Conservation (phyloP, 2,888 invertebrate genomes). For the Eucera pruinosa region DNA sequence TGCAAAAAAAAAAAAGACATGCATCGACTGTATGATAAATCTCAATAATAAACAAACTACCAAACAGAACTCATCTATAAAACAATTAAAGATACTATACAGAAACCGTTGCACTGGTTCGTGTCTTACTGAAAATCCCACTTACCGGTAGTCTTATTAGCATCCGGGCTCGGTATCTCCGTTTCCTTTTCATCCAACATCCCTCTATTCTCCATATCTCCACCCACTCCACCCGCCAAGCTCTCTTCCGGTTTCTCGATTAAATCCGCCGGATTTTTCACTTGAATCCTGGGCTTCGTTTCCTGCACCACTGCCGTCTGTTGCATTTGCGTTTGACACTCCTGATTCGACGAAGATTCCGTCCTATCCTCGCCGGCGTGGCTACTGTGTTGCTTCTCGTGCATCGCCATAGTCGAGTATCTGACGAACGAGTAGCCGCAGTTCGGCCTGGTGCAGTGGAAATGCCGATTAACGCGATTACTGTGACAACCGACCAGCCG, state of each 20-base stretch:
- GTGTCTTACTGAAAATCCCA: conserved; percentile 51
- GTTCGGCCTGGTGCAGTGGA: conserved; percentile 89
- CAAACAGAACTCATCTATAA: conserved; percentile 21
- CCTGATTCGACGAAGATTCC: conserved; percentile 65
- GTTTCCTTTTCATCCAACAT: conserved; percentile 78
- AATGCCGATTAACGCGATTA: conserved; percentile 90
- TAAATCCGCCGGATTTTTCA: conserved; percentile 81
- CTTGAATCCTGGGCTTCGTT: conserved; percentile 81
- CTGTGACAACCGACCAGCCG: conserved; percentile 88
- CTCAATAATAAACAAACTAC: too few relatives aligned
- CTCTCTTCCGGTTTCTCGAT: conserved; percentile 80
- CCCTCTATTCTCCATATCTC: conserved; percentile 72
- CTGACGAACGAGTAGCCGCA: conserved; percentile 91
- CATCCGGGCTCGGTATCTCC: conserved; percentile 78
- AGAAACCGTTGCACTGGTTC: conserved; percentile 60
- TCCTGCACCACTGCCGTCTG: conserved; percentile 71
- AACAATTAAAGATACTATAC: conserved; percentile 57
- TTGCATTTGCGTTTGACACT: conserved; percentile 64
- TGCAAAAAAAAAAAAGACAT: conserved; percentile 73
- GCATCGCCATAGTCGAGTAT: conserved; percentile 90
- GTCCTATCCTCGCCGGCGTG: conserved; percentile 33
- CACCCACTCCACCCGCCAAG: conserved; percentile 10
- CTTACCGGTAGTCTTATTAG: conserved; percentile 82
- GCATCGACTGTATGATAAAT: conserved; percentile 55
- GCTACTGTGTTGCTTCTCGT: conserved; percentile 88